phyloP scores from a whole-genome alignment of 2,888 invertebrate species.

The Ctenicera cuprea region DNA sequence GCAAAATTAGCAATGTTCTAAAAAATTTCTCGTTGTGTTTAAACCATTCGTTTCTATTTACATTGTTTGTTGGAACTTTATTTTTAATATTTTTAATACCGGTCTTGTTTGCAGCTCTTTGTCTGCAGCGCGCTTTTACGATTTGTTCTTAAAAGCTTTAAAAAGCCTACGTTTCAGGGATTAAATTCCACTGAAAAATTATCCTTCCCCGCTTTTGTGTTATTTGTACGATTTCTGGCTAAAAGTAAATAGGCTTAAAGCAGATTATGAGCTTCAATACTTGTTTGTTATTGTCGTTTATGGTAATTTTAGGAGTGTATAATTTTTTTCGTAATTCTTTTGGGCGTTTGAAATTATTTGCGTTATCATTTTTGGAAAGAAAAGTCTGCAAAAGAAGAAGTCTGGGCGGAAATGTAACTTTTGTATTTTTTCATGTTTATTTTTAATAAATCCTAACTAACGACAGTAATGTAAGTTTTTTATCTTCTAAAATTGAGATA shows the following conservation, averaged over 20 bases:
- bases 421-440: too few relatives aligned
- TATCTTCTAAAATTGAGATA: too few relatives aligned
- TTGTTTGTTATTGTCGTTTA: slow-evolving; percentile 22
- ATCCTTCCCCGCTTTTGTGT: slow-evolving; percentile 5
- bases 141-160: slow-evolving; percentile 28
- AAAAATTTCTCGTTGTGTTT: too few relatives aligned
- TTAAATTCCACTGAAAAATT: slow-evolving; percentile 22
- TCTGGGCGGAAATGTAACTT: too few relatives aligned
- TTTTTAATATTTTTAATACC: slow-evolving; percentile 20
- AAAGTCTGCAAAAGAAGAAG: too few relatives aligned
- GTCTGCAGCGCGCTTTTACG: slow-evolving; percentile 11
- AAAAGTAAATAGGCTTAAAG: slow-evolving; percentile 20
- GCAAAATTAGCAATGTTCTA: too few relatives aligned
- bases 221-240: slow-evolving; percentile 26
- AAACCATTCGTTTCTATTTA: background rate
- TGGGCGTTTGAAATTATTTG: too few relatives aligned
- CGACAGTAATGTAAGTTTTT: too few relatives aligned
- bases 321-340: background rate
- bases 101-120: slow-evolving; percentile 19
- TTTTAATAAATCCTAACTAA: too few relatives aligned
- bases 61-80: slow-evolving; percentile 9
- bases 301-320: slow-evolving; percentile 5
- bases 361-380: too few relatives aligned
- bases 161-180: slow-evolving; percentile 25
- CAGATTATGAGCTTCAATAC: slow-evolving; percentile 25